These are phyloP conservation scores for Drosophila infuscata DNA, from an alignment of 2,888 invertebrate species.

Conservation along the genomic window DNA sequence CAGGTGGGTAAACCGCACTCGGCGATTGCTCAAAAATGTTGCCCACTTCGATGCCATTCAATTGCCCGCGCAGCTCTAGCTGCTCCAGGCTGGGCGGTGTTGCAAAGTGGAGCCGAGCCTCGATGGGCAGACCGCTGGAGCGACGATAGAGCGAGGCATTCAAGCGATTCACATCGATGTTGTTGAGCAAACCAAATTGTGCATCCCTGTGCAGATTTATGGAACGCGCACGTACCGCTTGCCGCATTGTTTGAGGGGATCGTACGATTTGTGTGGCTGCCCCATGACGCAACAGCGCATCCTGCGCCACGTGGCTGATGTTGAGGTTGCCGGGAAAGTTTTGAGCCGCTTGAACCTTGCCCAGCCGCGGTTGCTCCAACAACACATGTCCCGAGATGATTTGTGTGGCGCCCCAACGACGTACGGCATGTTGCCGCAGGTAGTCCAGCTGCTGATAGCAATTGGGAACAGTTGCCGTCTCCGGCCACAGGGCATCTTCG, in stretches of 20 bases:
- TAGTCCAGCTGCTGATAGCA: constrained; percentile 62
- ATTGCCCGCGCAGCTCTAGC: constrained; percentile 55
- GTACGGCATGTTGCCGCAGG: constrained; percentile 75
- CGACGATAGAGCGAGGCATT: constrained; percentile 81
- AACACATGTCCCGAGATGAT: constrained; percentile 76
- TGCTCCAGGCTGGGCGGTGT: constrained; percentile 52
- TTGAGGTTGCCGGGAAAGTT: constrained; percentile 66
- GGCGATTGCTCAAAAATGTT: constrained; percentile 59
- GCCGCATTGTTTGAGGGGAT: constrained; percentile 55
- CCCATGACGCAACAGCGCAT: constrained; percentile 67
- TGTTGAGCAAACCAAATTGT: constrained; percentile 60
- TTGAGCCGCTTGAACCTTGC: constrained; percentile 52
- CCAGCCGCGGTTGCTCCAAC: constrained; percentile 61
- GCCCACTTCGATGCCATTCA: constrained; percentile 60
- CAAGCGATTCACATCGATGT: constrained; percentile 71
- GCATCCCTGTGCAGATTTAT: constrained; percentile 37
- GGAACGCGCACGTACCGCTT: constrained; percentile 27
- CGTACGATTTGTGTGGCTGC: constrained; percentile 56
- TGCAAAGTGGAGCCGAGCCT: constrained; percentile 65
- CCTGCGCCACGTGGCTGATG: constrained; percentile 68
- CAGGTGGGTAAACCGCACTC: constrained; percentile 52
- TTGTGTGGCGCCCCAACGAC: constrained; percentile 62
- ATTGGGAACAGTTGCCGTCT: not conserved
- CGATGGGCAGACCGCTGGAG: constrained; percentile 60
- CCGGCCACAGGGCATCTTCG: constrained; percentile 69